These are phyloP conservation scores for Reticulitermes lucifugus DNA, from an alignment of 2,888 invertebrate species.

Conservation along the genomic window DNA sequence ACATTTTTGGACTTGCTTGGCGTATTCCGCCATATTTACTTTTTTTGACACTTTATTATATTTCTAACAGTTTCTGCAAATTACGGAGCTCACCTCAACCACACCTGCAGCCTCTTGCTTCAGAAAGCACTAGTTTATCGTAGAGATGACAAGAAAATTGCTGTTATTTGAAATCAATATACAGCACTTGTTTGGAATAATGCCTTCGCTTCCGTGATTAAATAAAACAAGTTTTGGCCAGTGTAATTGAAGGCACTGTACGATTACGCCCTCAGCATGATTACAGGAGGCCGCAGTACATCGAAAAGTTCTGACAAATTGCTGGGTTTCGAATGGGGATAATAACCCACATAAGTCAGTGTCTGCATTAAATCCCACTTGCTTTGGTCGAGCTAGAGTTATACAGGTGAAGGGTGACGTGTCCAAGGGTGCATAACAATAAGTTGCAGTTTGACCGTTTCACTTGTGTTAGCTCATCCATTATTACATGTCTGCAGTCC, in stretches of 20 bases:
- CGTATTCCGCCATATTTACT: neutral
- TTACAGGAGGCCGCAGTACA: neutral
- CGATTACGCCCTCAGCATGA: neutral
- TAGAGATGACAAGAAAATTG: conserved; percentile 28
- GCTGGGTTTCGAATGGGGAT: conserved; percentile 15
- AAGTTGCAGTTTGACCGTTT: neutral
- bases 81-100: neutral
- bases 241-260: conserved; percentile 18
- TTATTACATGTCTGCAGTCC: neutral
- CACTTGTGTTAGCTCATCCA: neutral
- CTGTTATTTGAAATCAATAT: conserved; percentile 40
- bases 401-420: conserved; percentile 17
- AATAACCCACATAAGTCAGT: conserved; percentile 36
- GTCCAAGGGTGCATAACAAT: neutral
- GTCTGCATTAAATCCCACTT: conserved; percentile 15
- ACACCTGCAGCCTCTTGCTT: neutral
- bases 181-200: neutral
- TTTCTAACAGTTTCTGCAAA: neutral
- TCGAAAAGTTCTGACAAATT: conserved; percentile 34
- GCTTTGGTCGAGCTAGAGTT: neutral
- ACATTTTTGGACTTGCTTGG: too few relatives aligned
- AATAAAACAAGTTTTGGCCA: conserved; percentile 1
- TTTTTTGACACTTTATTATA: too few relatives aligned
- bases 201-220: neutral
- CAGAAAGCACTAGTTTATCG: neutral